Evolutionary conservation across 1,140 invertebrate genomes (phyloP), one percentile per base, ranked within the genome.

Genomic region (Thaumatotibia leucotreta): DNA sequence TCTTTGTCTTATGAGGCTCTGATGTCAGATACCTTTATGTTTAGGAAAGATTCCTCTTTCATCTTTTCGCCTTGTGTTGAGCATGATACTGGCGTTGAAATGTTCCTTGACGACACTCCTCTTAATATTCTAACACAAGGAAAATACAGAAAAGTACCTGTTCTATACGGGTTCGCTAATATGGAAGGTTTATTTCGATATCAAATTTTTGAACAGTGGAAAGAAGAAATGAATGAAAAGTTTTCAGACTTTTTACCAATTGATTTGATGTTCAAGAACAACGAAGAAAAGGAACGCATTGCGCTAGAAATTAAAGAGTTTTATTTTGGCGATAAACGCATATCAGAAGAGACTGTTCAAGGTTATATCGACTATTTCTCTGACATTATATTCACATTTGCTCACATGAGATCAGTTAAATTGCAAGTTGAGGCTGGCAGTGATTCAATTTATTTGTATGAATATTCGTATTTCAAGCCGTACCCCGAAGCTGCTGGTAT

Each of bases 11-110:
- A 67, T 20, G 66, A 69, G 1, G 8, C 10, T 6, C 6, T 72
- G 2, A 6, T 14, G 2, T 62, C 29, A 6, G 52, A 65, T 10
- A 22, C 39, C 17, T 58, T 67, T 22, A 27, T 66, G 23, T 49
- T 52, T 22, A 63, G 32, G 50, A 49, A 54, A 22, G 66, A 75
- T 68, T 63, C 62, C 5, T 62, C 70, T n/a, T 50, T 72, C 17
- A 11, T 70, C 24, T 75, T 78, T 45, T 31, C 67, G 4, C 80
- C 80, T 8, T 83, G 80, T 62, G 52, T 83, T 35, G 77, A 83
- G 63, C 61, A 63, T 5, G 20, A 74, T 54, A 32, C 67, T 6
- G 69, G 70, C 2, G 33, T 73, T 10, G 67, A 79, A n/a, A 45
- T 68, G 54, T 70, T 83, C 24, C 32, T 81, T 6, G 32, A 65